Evolutionary conservation across 2,113 vertebrate genomes (phyloP).

Genomic region (Mus musculus): DNA sequence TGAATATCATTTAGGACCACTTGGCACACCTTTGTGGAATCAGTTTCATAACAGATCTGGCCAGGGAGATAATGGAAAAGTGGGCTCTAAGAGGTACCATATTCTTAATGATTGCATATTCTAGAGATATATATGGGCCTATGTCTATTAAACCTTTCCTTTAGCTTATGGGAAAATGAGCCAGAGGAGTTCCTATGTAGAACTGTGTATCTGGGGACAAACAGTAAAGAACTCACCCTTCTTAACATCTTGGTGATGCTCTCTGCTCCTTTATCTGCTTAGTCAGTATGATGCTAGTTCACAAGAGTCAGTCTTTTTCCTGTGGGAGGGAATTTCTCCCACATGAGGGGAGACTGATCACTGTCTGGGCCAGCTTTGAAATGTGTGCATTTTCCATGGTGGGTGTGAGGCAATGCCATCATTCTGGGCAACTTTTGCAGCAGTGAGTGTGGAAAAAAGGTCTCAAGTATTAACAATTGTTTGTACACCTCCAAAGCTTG

Average conservation of each 20-base stretch:
- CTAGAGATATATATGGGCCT: not conserved
- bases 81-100: not conserved
- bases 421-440: not conserved
- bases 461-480: not conserved
- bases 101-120: not conserved
- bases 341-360: not conserved
- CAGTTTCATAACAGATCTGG: not conserved
- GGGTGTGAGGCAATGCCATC: not conserved
- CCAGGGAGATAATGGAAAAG: not conserved
- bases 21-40: not conserved
- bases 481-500: not conserved
- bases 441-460: not conserved
- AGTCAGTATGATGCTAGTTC: too few species aligned
- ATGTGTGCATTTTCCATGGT: not conserved
- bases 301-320: not conserved
- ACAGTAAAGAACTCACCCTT: fast-evolving
- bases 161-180: not conserved
- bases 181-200: too few species aligned
- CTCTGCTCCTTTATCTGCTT: not conserved
- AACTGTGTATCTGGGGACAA: not conserved
- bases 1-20: not conserved
- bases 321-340: not conserved
- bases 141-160: not conserved
- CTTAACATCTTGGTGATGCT: not conserved
- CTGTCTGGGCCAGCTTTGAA: not conserved